Evolutionary conservation across 2,888 invertebrate genomes (phyloP), one percentile per base, ranked within the genome.

Genomic region (Drosophila phalerata): DNA sequence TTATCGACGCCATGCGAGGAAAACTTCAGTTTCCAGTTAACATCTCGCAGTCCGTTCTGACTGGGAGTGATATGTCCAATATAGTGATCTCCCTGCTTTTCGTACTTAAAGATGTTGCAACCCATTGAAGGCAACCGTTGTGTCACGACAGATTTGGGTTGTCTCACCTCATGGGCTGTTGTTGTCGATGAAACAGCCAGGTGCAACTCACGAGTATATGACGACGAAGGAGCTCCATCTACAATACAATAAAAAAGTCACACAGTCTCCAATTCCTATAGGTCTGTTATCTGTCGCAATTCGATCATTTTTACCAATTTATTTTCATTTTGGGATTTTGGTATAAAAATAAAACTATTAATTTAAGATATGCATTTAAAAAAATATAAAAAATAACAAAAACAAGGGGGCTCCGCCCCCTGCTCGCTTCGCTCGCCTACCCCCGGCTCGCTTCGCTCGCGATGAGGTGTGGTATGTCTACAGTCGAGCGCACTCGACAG

Each of bases 81-180:
- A 61, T 64, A 70, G 0, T 43, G 61, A 60, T 70, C 57, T 4
- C 48, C 64, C 5, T 49, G 55, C 0, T 68, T 67, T n/a, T 65
- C 53, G 25, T 86, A 86, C 8, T 49, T 57, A 51, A 90, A 90
- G 2, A 81, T 19, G 11, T 9, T 45, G 13, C 86, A 86, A 3
- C 57, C 43, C 19, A 71, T 86, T 8, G 52, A 43, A 15, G 90
- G 81, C 38, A 73, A 42, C 0, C 63, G 45, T 37, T 86, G 78
- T 1, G 69, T 47, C 45, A 30, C 22, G 0, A 22, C 69, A 15
- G 11, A 11, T 32, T 13, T 34, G 6, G 52, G 52, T 6, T 11
- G 15, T 2, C 13, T 5, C 10, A 11, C 30, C 17, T 30, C 15
- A 30, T 32, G 11, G 22, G 22, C 4, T 10, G 34, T n/a, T 2